phyloP scores from a whole-genome alignment of 35 echinoderm and acorn worm genomes.

The Eucidaris tribuloides region DNA sequence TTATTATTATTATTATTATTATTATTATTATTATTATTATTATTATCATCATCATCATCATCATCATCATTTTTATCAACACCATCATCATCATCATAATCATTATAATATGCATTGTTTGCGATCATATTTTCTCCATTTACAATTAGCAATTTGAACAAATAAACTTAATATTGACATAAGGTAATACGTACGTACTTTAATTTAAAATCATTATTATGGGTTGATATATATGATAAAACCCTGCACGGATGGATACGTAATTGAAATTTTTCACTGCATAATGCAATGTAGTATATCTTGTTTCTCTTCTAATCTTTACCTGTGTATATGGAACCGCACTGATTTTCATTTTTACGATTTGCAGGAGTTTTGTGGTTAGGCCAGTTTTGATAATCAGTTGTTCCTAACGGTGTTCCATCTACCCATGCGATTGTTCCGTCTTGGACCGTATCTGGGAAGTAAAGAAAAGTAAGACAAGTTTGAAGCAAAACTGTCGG shows the following conservation, averaged over 20 bases:
- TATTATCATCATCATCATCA: no score
- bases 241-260: no score
- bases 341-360: neutral
- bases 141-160: no score
- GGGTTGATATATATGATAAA: neutral
- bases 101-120: no score
- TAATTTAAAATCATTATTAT: neutral
- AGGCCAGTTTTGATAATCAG: neutral
- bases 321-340: constrained; percentile 13
- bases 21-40: no score
- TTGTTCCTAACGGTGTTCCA: neutral
- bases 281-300: neutral
- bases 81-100: no score
- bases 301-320: neutral
- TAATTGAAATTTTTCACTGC: neutral
- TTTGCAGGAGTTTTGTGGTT: neutral
- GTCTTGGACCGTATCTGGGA: neutral
- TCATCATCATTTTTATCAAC: no score
- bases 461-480: neutral
- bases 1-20: no score
- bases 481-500: neutral
- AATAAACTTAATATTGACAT: no score
- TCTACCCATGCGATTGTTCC: neutral
- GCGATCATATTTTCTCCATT: no score
- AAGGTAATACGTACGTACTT: neutral